Evolutionary conservation across 2,888 invertebrate species (phyloP).

Genomic region (Polydrusus cervinus): DNA sequence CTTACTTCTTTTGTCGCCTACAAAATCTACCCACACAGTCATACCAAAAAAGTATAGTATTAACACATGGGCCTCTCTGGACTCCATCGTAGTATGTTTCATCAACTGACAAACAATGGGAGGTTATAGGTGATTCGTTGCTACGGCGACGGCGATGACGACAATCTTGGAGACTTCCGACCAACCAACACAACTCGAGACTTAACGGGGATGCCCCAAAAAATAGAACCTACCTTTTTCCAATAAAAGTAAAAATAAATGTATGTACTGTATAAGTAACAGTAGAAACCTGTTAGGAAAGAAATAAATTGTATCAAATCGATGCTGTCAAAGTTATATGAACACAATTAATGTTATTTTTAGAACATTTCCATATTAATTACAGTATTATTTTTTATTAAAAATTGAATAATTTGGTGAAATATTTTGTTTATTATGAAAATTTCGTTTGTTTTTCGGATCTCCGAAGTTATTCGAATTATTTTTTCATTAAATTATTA

Average conservation of each 20-base stretch:
- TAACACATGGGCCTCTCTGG: slow-evolving; percentile 64
- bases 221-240: slow-evolving; percentile 18
- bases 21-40: not conserved
- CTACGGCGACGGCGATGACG: not conserved
- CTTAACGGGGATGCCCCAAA: not conserved
- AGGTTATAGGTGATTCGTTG: slow-evolving; percentile 55
- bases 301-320: not conserved
- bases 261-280: not conserved
- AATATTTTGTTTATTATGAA: too few species aligned
- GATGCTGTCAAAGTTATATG: slow-evolving; percentile 11
- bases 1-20: not conserved
- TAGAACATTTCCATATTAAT: too few species aligned
- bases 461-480: too few species aligned
- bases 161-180: not conserved
- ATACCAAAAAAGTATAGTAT: slow-evolving; percentile 29
- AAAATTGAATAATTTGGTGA: too few species aligned
- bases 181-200: not conserved
- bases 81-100: slow-evolving; percentile 29
- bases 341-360: not conserved
- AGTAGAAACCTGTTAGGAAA: not conserved
- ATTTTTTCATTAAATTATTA: too few species aligned
- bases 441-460: too few species aligned
- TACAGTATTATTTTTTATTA: too few species aligned
- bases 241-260: not conserved
- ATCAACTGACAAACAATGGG: slow-evolving; percentile 49